Evolutionary conservation across 2,888 invertebrate genomes (phyloP).

Genomic region (Agrotis clavis): DNA sequence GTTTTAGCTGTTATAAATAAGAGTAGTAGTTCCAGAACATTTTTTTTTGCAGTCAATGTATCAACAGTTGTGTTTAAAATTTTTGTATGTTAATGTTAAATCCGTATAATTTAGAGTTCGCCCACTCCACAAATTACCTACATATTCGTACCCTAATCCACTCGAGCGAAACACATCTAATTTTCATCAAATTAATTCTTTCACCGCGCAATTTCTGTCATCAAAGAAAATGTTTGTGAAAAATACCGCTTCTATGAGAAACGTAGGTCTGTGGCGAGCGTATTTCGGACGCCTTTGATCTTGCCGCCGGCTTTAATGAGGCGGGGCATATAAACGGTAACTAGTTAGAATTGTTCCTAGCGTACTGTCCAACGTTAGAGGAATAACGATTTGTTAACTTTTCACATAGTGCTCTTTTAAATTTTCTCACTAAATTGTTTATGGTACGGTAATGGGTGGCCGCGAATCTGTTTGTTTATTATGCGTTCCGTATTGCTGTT

Average conservation of each 20-base stretch:
- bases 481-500: constrained; percentile 54
- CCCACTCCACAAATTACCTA: constrained; percentile 42
- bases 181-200: constrained; percentile 63
- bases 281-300: constrained; percentile 92
- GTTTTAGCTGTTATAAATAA: not conserved
- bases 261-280: constrained; percentile 80
- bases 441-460: constrained; percentile 63
- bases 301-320: constrained; percentile 91
- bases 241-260: constrained; percentile 75
- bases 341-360: constrained; percentile 86
- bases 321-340: constrained; percentile 84
- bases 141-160: constrained; percentile 28
- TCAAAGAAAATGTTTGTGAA: constrained; percentile 58
- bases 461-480: constrained; percentile 65
- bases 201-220: constrained; percentile 56
- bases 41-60: not conserved
- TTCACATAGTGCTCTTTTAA: constrained; percentile 73
- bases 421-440: constrained; percentile 72
- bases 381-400: constrained; percentile 82
- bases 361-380: constrained; percentile 75
- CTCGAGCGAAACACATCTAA: constrained; percentile 46
- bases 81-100: constrained; percentile 13
- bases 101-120: constrained; percentile 30
- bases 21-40: not conserved
- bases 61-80: constrained; percentile 23